phyloP scores from a whole-genome alignment of 2,888 invertebrate genomes.

The Drosophila borborema region DNA sequence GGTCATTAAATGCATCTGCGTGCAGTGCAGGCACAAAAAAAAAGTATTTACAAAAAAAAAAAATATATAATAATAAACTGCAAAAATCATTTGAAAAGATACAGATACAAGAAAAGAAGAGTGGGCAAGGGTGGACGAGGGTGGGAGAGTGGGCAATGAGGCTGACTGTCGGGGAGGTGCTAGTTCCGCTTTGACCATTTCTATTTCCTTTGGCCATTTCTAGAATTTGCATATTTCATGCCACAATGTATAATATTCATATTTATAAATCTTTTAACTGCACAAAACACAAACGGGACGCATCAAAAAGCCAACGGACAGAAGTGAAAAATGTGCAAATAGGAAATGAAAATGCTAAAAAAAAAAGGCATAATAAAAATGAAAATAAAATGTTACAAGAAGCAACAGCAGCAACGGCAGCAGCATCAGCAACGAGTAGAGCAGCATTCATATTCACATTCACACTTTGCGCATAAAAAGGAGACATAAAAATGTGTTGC shows the following conservation, averaged over 20 bases:
- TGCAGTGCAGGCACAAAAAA: conserved; percentile 12
- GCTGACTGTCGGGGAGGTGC: conserved; percentile 43
- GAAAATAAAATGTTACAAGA: conserved; percentile 43
- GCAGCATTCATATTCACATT: conserved; percentile 38
- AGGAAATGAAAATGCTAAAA: conserved; percentile 69
- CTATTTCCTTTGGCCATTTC: conserved; percentile 76
- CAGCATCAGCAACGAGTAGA: neutral
- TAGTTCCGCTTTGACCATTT: conserved; percentile 70
- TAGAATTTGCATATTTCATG: conserved; percentile 79
- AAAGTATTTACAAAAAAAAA: conserved; percentile 8
- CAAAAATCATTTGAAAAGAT: conserved; percentile 56
- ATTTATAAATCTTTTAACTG: conserved; percentile 80
- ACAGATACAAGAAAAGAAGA: conserved; percentile 14
- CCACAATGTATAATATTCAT: conserved; percentile 81
- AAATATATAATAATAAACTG: conserved; percentile 15
- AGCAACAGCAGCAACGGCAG: conserved; percentile 6
- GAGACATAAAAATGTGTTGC: conserved; percentile 77
- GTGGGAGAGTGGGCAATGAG: neutral
- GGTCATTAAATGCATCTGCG: conserved; percentile 76
- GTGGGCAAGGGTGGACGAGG: neutral
- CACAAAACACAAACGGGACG: conserved; percentile 74
- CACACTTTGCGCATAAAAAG: conserved; percentile 68
- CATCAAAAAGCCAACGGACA: conserved; percentile 78
- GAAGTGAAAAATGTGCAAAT: conserved; percentile 73
- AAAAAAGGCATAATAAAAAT: conserved; percentile 1